Conservation (phyloP, 2,797 vertebrate genomes). For the Anguilla pacifica region DNA sequence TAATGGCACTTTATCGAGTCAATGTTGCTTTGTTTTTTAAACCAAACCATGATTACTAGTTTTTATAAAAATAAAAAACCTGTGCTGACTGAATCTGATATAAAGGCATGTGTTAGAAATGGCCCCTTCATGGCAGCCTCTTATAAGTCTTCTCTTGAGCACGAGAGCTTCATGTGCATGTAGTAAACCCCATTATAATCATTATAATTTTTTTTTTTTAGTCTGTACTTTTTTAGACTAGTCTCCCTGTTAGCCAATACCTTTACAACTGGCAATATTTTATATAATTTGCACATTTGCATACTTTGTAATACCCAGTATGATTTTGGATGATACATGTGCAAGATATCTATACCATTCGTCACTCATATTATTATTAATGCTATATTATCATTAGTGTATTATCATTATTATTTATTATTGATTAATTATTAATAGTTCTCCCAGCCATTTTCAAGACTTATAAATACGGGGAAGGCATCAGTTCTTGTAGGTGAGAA, state of each 20-base stretch:
- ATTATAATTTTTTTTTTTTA: neutral
- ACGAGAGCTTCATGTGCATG: too few species aligned
- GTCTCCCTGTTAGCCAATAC: neutral
- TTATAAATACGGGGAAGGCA: neutral
- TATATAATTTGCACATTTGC: neutral
- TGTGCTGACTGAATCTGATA: neutral
- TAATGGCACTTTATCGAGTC: neutral
- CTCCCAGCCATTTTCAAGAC: too few species aligned
- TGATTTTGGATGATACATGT: neutral
- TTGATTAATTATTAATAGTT: too few species aligned
- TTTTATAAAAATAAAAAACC: neutral
- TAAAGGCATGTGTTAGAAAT: neutral
- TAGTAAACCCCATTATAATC: neutral
- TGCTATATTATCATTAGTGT: too few species aligned
- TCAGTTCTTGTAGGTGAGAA: neutral
- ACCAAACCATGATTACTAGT: neutral
- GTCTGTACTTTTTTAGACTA: neutral
- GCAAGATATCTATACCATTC: too few species aligned
- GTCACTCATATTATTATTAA: too few species aligned
- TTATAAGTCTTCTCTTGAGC: neutral
- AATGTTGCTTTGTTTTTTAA: constrained; percentile 11
- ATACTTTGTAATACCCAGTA: neutral
- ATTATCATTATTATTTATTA: too few species aligned
- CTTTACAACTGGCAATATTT: too few species aligned
- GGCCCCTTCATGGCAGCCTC: neutral